Base-by-base conservation (phyloP, 1,140 invertebrate genomes). In the Neodiprion virginianus region DNA sequence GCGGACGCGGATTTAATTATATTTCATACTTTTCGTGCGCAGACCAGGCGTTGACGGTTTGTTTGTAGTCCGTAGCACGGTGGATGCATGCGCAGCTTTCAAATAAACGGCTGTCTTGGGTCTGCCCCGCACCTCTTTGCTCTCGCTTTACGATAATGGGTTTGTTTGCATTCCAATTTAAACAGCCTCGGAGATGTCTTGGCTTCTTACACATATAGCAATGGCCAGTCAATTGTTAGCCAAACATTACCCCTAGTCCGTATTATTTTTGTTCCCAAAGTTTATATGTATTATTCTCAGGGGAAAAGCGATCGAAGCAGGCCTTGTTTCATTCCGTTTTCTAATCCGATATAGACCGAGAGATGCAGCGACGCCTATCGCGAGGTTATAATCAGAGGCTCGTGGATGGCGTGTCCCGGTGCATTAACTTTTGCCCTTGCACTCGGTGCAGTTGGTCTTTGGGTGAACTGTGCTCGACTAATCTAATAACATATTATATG, bases 151-250 rank as follows among this genome's bases (percentile, higher is more conserved):
- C 79, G 81, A 82, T 87, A 87, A 88, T 87, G 79, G 83, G 81
- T 85, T 87, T 84, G 85, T 87, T 86, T 87, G 85, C 79, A 83
- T 86, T 84, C 79, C 82, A 85, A 84, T 86, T 87, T 76, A 82
- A 85, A 79, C 83, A 86, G 79, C 83, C 53, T 61, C 53, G 53
- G n/a, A 61, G 53, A 8, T 61, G n/a, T 12, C 11, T n/a, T 61
- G 11, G 53, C 3, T 61, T 17, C 11, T 61, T 61, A 61, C 11
- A 40, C 28, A 5, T 4, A 40, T 40, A 40, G 53, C 53, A 61
- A 12, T 61, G 53, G 11, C 53, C 53, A 61, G 53, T 61, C 53
- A 17, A 61, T 61, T 61, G 28, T 40, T 40, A 40, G 28, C 28
- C 28, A 40, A 40, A 40, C 28, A 40, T 40, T 40, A 40, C 28